These are phyloP conservation scores for Phasia obesa DNA, from an alignment of 2,888 invertebrate genomes.

Conservation along the genomic window DNA sequence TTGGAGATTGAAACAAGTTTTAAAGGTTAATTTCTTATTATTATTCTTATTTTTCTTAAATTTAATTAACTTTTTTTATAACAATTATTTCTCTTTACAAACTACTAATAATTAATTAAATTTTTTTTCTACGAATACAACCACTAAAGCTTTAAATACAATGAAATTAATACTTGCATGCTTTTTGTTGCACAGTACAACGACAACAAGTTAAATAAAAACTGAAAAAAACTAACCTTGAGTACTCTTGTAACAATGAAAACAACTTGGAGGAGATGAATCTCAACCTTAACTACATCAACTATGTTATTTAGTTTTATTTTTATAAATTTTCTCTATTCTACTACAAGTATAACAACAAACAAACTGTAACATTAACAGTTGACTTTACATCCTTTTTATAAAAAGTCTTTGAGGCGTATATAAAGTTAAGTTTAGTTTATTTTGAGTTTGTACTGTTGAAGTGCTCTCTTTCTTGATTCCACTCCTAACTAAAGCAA, in stretches of 20 bases:
- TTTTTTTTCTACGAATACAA: not conserved
- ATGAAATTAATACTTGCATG: slow-evolving; percentile 57
- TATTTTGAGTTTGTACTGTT: slow-evolving; percentile 21
- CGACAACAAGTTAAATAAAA: slow-evolving; percentile 46
- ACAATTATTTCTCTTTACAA: not conserved
- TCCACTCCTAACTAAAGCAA: slow-evolving; percentile 41
- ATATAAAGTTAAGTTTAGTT: slow-evolving; percentile 58
- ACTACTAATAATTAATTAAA: not conserved
- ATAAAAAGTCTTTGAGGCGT: slow-evolving; percentile 64
- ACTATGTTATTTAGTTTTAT: slow-evolving; percentile 34
- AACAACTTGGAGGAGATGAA: slow-evolving; percentile 46
- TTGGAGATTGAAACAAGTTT: no score
- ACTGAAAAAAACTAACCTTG: slow-evolving; percentile 60
- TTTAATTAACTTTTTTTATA: no score
- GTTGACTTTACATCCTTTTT: slow-evolving; percentile 56
- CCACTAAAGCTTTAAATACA: slow-evolving; percentile 62
- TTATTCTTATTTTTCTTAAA: no score
- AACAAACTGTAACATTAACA: slow-evolving; percentile 53
- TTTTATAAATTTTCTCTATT: slow-evolving; percentile 31
- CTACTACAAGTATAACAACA: slow-evolving; percentile 30
- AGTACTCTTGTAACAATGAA: slow-evolving; percentile 62
- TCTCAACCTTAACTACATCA: slow-evolving; percentile 53
- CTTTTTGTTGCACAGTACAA: slow-evolving; percentile 37
- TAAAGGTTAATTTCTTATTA: no score
- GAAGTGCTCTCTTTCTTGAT: not conserved